Evolutionary conservation across 2,888 invertebrate genomes (phyloP).

Genomic region (Oligia latruncula): DNA sequence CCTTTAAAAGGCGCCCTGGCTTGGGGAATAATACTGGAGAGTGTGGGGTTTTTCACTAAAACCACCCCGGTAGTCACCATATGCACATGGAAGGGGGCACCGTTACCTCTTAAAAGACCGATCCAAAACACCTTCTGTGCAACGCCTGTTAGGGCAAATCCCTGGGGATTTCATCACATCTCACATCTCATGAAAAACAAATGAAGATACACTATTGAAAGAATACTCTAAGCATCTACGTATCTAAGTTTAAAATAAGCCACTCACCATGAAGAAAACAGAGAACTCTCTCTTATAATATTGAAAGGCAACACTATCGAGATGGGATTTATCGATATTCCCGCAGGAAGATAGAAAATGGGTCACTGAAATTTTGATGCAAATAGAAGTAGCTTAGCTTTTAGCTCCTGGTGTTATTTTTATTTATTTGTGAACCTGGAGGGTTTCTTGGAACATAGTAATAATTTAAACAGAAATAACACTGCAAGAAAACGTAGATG

Average conservation of each 20-base stretch:
- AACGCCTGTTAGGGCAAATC: too few species aligned
- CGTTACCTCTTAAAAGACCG: too few species aligned
- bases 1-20: too few species aligned
- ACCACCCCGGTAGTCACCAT: too few species aligned
- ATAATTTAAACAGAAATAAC: not conserved
- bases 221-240: too few species aligned
- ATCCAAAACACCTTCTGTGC: too few species aligned
- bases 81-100: too few species aligned
- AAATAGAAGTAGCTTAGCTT: slow-evolving; percentile 41
- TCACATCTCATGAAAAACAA: not conserved
- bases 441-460: not conserved
- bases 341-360: slow-evolving; percentile 44
- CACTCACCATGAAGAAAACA: not conserved
- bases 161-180: not conserved
- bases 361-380: slow-evolving; percentile 54
- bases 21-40: too few species aligned
- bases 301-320: slow-evolving; percentile 46
- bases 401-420: slow-evolving; percentile 28
- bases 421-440: slow-evolving; percentile 11
- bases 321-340: slow-evolving; percentile 48
- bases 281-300: slow-evolving; percentile 27
- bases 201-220: not conserved
- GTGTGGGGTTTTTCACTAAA: too few species aligned
- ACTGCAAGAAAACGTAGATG: not conserved
- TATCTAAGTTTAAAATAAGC: not conserved